Percentiles rank a stretch among this genome's conserved stretches.
Conservation (phyloP, 2,113 vertebrate species). For the Takifugu bimaculatus region DNA sequence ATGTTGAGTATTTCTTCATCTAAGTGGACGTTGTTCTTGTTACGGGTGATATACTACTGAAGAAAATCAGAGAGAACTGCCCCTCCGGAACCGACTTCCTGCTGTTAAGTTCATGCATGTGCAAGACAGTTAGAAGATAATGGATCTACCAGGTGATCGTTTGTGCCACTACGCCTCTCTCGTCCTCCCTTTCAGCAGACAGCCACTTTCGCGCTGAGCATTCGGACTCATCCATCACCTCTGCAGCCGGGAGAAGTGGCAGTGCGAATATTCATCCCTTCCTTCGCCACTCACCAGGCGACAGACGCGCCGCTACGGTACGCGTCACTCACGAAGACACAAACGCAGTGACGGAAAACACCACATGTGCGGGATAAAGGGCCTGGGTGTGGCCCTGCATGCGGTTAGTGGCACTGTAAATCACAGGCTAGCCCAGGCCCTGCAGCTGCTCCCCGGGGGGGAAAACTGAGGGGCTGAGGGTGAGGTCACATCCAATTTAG, state of each 20-base stretch:
- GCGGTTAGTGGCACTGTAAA: conserved; percentile 47
- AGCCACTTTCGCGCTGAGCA: conserved; percentile 10
- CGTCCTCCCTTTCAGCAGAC: conserved; percentile 3
- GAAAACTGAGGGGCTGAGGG: background rate
- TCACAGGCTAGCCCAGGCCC: conserved; percentile 36
- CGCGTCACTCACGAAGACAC: conserved; percentile 1
- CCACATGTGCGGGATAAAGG: conserved; percentile 16
- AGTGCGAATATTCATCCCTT: conserved; percentile 28
- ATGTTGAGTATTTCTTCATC: background rate
- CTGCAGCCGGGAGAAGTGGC: background rate
- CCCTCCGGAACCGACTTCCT: conserved; percentile 14
- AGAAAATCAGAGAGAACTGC: conserved; percentile 23
- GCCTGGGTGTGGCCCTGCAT: conserved; percentile 26
- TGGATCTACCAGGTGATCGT: conserved; percentile 23
- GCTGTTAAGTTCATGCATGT: background rate
- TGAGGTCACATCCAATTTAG: conserved; percentile 52
- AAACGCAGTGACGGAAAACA: conserved; percentile 9
- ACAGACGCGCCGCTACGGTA: conserved; percentile 6
- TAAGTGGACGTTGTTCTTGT: background rate
- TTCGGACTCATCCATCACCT: conserved; percentile 37
- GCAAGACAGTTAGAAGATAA: conserved; percentile 13
- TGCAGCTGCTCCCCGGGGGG: conserved; percentile 40
- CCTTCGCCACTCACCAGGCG: background rate
- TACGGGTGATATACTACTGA: background rate
- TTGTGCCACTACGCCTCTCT: conserved; percentile 13